phyloP scores from a whole-genome alignment of 2,888 invertebrate species.

The Aspidiotus destructor region DNA sequence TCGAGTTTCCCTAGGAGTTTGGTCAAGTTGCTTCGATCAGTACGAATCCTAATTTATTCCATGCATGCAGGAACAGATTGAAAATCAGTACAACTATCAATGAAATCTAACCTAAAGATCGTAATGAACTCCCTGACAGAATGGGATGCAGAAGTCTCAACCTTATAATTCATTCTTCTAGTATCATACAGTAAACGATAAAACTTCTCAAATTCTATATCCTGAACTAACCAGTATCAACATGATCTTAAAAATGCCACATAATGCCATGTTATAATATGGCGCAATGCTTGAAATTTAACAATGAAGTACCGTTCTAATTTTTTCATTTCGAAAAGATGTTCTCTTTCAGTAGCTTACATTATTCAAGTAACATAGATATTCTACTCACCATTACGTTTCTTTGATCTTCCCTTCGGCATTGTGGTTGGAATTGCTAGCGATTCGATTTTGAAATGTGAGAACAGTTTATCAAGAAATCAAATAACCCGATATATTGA shows the following conservation, averaged over 20 bases:
- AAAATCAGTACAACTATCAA: not conserved
- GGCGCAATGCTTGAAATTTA: not conserved
- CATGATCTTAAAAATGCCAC: too few species aligned
- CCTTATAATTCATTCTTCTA: too few species aligned
- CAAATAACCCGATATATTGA: constrained; percentile 28
- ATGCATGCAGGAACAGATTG: not conserved
- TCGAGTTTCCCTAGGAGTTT: too few species aligned
- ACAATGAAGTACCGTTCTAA: not conserved
- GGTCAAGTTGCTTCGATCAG: too few species aligned
- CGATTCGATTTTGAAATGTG: not conserved
- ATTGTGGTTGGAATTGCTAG: constrained; percentile 1
- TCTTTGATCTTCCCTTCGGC: constrained; percentile 28
- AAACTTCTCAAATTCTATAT: too few species aligned
- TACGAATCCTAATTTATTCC: too few species aligned
- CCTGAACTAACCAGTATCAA: too few species aligned
- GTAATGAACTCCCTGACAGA: too few species aligned
- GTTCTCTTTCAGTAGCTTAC: not conserved
- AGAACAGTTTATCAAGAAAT: constrained; percentile 26
- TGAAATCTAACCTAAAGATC: too few species aligned
- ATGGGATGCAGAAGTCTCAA: too few species aligned
- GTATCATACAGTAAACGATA: too few species aligned
- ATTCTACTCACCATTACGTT: constrained; percentile 41
- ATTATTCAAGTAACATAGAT: constrained; percentile 10
- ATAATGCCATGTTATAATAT: not conserved
- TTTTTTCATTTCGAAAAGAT: constrained; percentile 21